Conservation (phyloP, 2,797 vertebrate genomes). For the Crypturellus tataupa region DNA sequence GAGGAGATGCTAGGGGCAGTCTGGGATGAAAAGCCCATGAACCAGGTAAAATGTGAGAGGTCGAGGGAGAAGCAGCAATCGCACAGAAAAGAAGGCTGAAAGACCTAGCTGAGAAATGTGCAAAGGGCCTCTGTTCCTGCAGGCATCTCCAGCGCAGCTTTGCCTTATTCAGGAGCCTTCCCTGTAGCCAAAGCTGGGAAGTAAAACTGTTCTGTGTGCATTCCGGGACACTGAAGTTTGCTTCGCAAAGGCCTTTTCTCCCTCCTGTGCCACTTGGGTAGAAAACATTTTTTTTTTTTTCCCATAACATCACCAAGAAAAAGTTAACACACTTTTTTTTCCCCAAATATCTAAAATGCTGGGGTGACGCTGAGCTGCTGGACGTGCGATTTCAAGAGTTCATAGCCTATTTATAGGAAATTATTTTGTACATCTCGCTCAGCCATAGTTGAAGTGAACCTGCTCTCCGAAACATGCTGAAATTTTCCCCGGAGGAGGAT, state of each 20-base stretch:
- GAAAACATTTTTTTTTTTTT: constrained; percentile 45
- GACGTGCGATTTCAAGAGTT: neutral
- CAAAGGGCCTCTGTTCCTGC: constrained; percentile 62
- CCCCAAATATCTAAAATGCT: neutral
- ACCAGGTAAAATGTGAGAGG: constrained; percentile 21
- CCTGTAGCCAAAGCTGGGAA: constrained; percentile 51
- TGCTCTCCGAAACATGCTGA: neutral
- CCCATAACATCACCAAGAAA: neutral
- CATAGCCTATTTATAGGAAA: neutral
- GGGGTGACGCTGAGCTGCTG: neutral
- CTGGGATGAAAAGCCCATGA: constrained; percentile 2
- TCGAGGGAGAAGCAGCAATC: constrained; percentile 31
- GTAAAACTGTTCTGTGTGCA: constrained; percentile 62
- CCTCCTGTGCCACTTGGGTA: constrained; percentile 51
- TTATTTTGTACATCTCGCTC: neutral
- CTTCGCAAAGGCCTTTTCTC: constrained; percentile 64
- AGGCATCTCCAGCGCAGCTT: constrained; percentile 69
- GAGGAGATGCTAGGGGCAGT: constrained; percentile 14
- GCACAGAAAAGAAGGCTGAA: constrained; percentile 46
- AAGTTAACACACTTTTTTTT: neutral
- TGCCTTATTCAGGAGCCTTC: constrained; percentile 57
- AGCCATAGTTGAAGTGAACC: neutral
- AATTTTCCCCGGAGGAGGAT: neutral
- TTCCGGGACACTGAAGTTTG: constrained; percentile 61
- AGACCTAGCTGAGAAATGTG: constrained; percentile 51